Conservation (phyloP, 2,113 vertebrate genomes). For the Haliaeetus leucogaster region DNA sequence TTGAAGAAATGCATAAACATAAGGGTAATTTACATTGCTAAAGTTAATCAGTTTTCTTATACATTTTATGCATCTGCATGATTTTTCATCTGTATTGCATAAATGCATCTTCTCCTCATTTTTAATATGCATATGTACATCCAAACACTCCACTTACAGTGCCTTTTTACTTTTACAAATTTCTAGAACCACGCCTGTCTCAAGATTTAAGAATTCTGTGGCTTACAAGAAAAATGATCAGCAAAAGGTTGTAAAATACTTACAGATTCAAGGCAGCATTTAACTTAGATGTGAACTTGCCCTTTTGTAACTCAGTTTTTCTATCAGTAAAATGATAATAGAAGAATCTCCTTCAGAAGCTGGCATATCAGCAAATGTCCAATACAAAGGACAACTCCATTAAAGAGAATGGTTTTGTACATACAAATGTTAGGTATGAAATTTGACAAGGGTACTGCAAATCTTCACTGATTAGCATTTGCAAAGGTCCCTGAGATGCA, state of each 20-base stretch:
- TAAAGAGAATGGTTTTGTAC: conserved; percentile 13
- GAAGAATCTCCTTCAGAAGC: conserved; percentile 8
- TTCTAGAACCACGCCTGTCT: background rate
- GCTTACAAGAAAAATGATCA: background rate
- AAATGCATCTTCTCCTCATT: conserved; percentile 4
- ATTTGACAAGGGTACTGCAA: background rate
- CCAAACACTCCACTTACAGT: background rate
- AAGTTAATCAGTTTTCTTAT: conserved; percentile 66
- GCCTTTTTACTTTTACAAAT: background rate
- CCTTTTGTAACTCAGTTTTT: conserved; percentile 32
- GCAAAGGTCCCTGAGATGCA: background rate
- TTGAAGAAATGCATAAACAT: conserved; percentile 65
- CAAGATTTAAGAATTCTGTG: background rate
- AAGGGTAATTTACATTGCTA: conserved; percentile 67
- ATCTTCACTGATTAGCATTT: conserved; percentile 11
- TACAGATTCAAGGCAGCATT: background rate
- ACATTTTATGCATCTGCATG: conserved; percentile 52
- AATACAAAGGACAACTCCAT: conserved; percentile 31
- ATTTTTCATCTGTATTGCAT: conserved; percentile 59
- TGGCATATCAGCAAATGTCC: conserved; percentile 19
- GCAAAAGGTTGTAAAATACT: background rate
- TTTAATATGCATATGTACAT: conserved; percentile 18
- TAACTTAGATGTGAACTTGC: conserved; percentile 3
- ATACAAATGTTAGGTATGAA: background rate
- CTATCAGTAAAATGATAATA: background rate